Evolutionary conservation across 2,113 vertebrate genomes (phyloP).

Genomic region (Kryptolebias marmoratus): DNA sequence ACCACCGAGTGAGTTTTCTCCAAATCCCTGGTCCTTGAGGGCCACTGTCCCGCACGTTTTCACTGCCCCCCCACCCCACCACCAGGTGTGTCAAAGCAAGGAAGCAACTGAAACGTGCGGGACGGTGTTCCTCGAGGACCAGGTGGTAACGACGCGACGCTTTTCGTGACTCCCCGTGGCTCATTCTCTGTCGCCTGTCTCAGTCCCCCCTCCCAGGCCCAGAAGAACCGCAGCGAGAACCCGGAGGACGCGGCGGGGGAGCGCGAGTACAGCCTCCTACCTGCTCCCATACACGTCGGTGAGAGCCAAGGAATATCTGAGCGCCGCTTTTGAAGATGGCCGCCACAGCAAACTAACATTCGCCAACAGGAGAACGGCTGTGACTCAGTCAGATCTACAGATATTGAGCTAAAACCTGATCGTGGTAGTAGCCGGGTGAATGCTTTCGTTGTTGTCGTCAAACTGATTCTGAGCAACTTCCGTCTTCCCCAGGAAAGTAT

Average conservation of each 20-base stretch:
- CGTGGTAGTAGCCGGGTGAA: too few relatives aligned
- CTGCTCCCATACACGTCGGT: slow-evolving; percentile 96
- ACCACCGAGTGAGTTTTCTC: slow-evolving; percentile 89
- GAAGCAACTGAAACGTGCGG: too few relatives aligned
- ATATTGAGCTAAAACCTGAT: too few relatives aligned
- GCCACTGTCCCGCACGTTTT: too few relatives aligned
- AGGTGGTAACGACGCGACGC: too few relatives aligned
- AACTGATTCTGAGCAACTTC: slow-evolving; percentile 13
- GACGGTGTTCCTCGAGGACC: too few relatives aligned
- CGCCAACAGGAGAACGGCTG: too few relatives aligned
- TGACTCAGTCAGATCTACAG: too few relatives aligned
- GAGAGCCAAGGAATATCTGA: slow-evolving; percentile 66
- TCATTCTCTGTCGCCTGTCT: slow-evolving; percentile 9
- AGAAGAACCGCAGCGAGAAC: slow-evolving; percentile 86
- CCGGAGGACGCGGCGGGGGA: slow-evolving; percentile 90
- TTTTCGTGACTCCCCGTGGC: neutral
- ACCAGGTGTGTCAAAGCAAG: too few relatives aligned
- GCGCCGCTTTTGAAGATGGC: neutral
- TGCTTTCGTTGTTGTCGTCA: neutral
- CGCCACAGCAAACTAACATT: too few relatives aligned
- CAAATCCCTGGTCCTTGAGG: neutral
- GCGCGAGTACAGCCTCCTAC: slow-evolving; percentile 88
- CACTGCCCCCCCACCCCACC: too few relatives aligned
- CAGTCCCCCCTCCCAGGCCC: slow-evolving; percentile 88
- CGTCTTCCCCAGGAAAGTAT: slow-evolving; percentile 88